Evolutionary conservation across 2,113 vertebrate genomes (phyloP).

Genomic region (Dicaeum eximium): DNA sequence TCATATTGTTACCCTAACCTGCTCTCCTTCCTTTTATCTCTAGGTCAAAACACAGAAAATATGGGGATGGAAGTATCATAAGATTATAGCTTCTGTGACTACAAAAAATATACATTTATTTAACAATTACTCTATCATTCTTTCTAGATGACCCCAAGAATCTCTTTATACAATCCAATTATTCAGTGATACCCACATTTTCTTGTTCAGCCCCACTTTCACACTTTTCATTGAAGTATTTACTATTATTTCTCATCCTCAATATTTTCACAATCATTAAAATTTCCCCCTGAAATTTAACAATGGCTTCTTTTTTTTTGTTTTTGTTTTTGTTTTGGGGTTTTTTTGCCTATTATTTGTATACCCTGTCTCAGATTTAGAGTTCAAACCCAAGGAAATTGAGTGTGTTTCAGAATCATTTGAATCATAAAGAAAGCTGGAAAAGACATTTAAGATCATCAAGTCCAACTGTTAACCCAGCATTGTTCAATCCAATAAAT

Average conservation of each 20-base stretch:
- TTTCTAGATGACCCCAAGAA: background rate
- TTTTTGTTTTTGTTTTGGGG: too few species aligned
- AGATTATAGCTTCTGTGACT: background rate
- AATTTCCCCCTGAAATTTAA: background rate
- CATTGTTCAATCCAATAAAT: background rate
- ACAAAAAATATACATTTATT: background rate
- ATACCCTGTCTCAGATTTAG: background rate
- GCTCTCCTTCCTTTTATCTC: background rate
- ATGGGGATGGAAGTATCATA: background rate
- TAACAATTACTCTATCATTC: background rate
- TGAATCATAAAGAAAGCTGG: background rate
- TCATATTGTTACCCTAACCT: background rate
- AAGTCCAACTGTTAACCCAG: background rate
- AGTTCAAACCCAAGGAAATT: background rate
- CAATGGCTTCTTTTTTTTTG: background rate
- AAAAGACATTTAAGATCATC: background rate
- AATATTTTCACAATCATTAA: background rate
- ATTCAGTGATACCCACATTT: background rate
- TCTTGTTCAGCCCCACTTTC: background rate
- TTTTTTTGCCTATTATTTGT: background rate
- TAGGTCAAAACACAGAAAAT: background rate
- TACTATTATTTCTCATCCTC: background rate
- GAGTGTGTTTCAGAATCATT: background rate
- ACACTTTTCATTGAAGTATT: background rate
- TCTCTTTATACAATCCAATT: background rate